Conservation (phyloP, 2,888 invertebrate genomes). For the Meta bourneti region DNA sequence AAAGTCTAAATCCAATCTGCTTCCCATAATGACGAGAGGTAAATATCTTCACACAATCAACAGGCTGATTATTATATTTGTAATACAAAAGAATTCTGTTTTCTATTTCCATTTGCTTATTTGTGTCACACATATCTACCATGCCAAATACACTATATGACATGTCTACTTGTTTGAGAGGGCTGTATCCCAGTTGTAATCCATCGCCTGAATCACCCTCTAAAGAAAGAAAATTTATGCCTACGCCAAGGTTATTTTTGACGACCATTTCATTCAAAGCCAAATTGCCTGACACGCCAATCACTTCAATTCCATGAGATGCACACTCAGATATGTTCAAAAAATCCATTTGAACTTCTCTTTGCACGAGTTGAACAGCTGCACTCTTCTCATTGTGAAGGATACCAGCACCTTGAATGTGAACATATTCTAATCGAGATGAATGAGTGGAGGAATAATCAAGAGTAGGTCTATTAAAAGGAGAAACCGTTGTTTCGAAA, state of each 20-base stretch:
- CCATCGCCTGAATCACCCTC: slow-evolving; percentile 93
- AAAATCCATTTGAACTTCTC: slow-evolving; percentile 89
- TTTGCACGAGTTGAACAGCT: slow-evolving; percentile 93
- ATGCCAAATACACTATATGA: slow-evolving; percentile 96
- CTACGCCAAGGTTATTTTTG: slow-evolving; percentile 91
- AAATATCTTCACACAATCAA: slow-evolving; percentile 98
- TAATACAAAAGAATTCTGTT: slow-evolving; percentile 95
- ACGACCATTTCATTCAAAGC: slow-evolving; percentile 86
- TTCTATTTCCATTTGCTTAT: slow-evolving; percentile 93
- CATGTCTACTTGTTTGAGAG: slow-evolving; percentile 87
- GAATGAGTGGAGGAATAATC: slow-evolving; percentile 40
- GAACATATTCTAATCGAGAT: slow-evolving; percentile 82
- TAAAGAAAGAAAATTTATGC: slow-evolving; percentile 92
- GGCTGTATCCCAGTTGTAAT: slow-evolving; percentile 88
- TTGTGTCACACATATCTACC: slow-evolving; percentile 97
- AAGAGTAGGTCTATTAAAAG: slow-evolving; percentile 52
- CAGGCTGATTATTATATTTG: slow-evolving; percentile 97
- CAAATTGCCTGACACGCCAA: slow-evolving; percentile 91
- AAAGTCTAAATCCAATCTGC: slow-evolving; percentile 91
- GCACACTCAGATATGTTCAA: slow-evolving; percentile 92
- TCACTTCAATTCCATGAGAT: slow-evolving; percentile 93
- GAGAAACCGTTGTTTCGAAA: slow-evolving; percentile 86
- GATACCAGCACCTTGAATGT: slow-evolving; percentile 95
- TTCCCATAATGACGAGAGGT: slow-evolving; percentile 91
- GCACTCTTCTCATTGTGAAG: slow-evolving; percentile 96